Conservation (phyloP, 37 sponge, comb jelly and placozoan species). For the Oopsacas minuta region DNA sequence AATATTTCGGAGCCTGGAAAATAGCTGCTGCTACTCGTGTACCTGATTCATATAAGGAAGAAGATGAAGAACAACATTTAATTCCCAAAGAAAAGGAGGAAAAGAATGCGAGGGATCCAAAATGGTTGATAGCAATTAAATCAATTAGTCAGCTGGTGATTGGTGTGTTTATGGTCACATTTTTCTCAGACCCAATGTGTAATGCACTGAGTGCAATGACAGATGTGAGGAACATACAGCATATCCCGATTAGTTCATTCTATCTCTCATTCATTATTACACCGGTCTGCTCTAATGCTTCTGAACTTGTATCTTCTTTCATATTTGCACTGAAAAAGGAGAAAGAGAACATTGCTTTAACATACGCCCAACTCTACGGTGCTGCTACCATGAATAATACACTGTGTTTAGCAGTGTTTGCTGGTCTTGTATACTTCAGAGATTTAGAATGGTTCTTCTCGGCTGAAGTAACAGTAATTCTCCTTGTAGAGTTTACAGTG, state of each 20-base stretch:
- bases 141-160: conserved; percentile 28
- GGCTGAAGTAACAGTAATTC: conserved; percentile 79
- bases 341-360: conserved; percentile 55
- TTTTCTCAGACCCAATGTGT: conserved; percentile 87
- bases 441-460: conserved; percentile 70
- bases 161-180: conserved; percentile 58
- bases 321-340: conserved; percentile 76
- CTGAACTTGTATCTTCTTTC: conserved; percentile 81
- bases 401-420: conserved; percentile 70
- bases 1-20: conserved; percentile 56
- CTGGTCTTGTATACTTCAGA: conserved; percentile 52
- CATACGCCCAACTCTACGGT: conserved; percentile 87
- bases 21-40: conserved; percentile 1
- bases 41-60: neutral
- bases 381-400: conserved; percentile 95
- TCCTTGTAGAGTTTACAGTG: conserved; percentile 55
- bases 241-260: conserved; percentile 39
- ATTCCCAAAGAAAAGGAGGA: neutral
- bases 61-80: neutral
- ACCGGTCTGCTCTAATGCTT: conserved; percentile 85
- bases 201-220: conserved; percentile 51
- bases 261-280: conserved; percentile 81
- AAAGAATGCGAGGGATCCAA: conserved; percentile 22
- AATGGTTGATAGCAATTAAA: conserved; percentile 53
- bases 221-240: conserved; percentile 28